phyloP scores from a whole-genome alignment of 2,113 vertebrate genomes.

The Gymnobelideus leadbeateri region DNA sequence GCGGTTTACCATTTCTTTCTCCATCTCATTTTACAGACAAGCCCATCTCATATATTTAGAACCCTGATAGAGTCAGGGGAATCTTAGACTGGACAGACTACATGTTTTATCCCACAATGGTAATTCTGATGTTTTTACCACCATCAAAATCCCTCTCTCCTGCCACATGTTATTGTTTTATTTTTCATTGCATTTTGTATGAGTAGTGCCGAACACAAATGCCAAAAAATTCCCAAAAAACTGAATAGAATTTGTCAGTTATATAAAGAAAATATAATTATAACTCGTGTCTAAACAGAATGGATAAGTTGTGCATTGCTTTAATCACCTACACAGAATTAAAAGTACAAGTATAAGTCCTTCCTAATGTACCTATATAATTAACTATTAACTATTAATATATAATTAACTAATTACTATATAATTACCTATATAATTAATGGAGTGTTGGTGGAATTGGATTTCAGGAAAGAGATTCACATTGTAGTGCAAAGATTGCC shows the following conservation, averaged over 20 bases:
- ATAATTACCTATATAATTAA: neutral
- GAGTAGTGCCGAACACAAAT: neutral
- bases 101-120: neutral
- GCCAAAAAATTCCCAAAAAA: neutral
- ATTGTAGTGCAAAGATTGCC: neutral
- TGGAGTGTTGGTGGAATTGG: neutral
- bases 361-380: neutral
- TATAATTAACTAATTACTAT: neutral
- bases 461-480: neutral
- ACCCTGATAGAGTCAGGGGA: neutral
- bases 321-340: neutral
- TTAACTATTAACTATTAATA: too few relatives aligned
- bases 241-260: neutral
- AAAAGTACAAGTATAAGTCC: neutral
- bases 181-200: neutral
- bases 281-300: neutral
- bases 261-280: neutral
- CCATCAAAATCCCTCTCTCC: neutral
- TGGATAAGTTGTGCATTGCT: neutral
- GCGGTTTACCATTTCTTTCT: neutral
- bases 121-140: neutral
- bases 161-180: neutral
- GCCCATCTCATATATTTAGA: neutral
- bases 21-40: neutral
- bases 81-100: neutral